Evolutionary conservation across 2,888 invertebrate genomes (phyloP).

Genomic region (Eupithecia inturbata): DNA sequence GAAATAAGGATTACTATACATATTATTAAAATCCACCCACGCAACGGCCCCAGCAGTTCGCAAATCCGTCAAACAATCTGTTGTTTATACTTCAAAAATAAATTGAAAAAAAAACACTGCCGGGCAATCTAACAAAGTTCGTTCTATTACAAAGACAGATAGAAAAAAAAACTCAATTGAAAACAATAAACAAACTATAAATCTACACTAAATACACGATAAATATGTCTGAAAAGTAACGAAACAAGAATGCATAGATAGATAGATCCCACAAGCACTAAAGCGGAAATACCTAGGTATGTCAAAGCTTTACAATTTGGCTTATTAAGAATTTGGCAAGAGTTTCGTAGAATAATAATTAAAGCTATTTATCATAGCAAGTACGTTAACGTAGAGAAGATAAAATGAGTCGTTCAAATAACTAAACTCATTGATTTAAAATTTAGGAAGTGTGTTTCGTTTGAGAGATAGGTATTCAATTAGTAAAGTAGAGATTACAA

Average conservation of each 20-base stretch:
- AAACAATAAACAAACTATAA: conserved; percentile 68
- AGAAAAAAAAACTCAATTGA: conserved; percentile 51
- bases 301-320: conserved; percentile 24
- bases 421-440: not conserved
- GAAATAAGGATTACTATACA: not conserved
- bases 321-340: conserved; percentile 30
- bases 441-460: not conserved
- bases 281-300: conserved; percentile 43
- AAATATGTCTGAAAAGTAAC: conserved; percentile 58
- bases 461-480: not conserved
- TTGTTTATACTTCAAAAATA: conserved; percentile 11
- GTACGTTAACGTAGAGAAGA: not conserved
- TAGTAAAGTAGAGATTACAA: too few species aligned
- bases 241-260: conserved; percentile 48
- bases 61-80: conserved; percentile 21
- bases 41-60: not conserved
- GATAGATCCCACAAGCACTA: conserved; percentile 34
- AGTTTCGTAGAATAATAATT: conserved; percentile 28
- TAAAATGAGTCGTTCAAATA: conserved; percentile 2
- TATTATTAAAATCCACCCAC: not conserved
- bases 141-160: conserved; percentile 42
- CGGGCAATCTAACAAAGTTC: conserved; percentile 45
- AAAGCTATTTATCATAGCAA: conserved; percentile 15
- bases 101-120: conserved; percentile 40
- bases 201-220: conserved; percentile 58